A percentile compares a stretch with the other conserved stretches of the same genome.
These are phyloP conservation scores for Macquaria ambigua DNA, from an alignment of 2,113 vertebrate species.

Conservation along the genomic window DNA sequence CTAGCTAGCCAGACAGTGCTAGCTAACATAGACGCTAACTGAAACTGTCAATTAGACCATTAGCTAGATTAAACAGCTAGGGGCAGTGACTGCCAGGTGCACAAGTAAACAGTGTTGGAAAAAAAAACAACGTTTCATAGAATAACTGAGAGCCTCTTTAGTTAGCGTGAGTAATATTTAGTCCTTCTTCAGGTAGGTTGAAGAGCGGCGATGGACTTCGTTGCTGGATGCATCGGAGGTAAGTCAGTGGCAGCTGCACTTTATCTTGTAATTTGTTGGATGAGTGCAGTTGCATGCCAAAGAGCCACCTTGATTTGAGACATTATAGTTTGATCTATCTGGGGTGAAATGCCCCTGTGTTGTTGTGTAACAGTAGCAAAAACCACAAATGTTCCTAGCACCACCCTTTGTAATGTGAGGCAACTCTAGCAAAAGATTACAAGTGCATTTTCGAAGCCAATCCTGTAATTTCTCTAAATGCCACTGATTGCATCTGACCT, in stretches of 20 bases:
- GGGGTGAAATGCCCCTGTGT: too few species aligned
- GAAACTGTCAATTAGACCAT: background rate
- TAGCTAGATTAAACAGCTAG: background rate
- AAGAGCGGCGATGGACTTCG: slow-evolving; percentile 90
- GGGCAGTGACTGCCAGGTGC: background rate
- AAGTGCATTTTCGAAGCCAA: background rate
- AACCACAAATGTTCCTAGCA: background rate
- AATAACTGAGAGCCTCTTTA: background rate
- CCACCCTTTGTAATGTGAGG: slow-evolving; percentile 30
- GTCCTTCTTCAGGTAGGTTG: background rate
- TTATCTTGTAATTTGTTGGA: background rate
- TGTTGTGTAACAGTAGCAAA: background rate
- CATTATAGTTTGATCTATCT: too few species aligned
- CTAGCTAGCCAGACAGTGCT: slow-evolving; percentile 15
- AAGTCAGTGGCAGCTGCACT: slow-evolving; percentile 45
- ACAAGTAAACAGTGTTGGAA: background rate
- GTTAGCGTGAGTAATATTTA: background rate
- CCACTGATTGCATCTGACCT: background rate
- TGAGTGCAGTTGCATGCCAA: background rate
- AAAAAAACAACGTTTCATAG: background rate
- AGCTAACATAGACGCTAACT: slow-evolving; percentile 32
- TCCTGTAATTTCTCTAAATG: background rate
- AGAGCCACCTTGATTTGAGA: background rate
- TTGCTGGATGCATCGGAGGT: slow-evolving; percentile 95
- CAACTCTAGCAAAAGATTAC: slow-evolving; percentile 43